Base-by-base conservation (phyloP, 1,140 invertebrate species). In the Papilio glaucus region DNA sequence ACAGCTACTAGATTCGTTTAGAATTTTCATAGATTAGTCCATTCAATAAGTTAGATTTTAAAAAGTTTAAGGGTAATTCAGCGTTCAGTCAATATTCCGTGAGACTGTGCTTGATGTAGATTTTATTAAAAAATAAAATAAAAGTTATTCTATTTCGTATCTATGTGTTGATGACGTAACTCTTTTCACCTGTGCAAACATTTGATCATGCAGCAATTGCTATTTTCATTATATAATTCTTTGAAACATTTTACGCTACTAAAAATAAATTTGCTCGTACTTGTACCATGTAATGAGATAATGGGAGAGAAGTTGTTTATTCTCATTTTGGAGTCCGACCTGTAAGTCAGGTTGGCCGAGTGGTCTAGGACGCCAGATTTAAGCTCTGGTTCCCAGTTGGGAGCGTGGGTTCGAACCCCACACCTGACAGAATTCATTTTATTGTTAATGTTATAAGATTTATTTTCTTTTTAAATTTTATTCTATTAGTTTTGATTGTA, bases 341-440 rank as follows among this genome's bases (percentile, higher is more conserved):
- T 33, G 2, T 6, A 33, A 33, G 29, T 94, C 93, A 94, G 94
- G 94, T 95, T 95, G 95, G 95, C 95, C 29, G 29, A 33, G 95
- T 94, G 95, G 95, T 95, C 95, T 95, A 95, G 95, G 95, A 94
- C 95, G 95, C 95, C 94, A 95, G 95, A 95, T 95, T 95, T 95
- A 95, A 95, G 95, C 94, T 95, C 95, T 95, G 95, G 95, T 95
- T 95, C 95, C 94, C 95, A 90, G 93, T 84, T 92, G 95, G 94
- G 95, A 95, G 95, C 95, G 95, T 95, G 95, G 95, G 95, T 95
- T 95, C 95, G 95, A 95, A 95, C 95, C 95, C 95, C 95, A 95
- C 95, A 95, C 94, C 94, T 95, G 95, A 95, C 95, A n/a, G n/a
- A n/a, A n/a, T n/a, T n/a, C n/a, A n/a, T n/a, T n/a, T n/a, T n/a